Percentiles rank a stretch among this genome's conserved stretches.
Evolutionary conservation across 2,888 invertebrate genomes (phyloP).

Genomic region (Caradrina clavipalpis): DNA sequence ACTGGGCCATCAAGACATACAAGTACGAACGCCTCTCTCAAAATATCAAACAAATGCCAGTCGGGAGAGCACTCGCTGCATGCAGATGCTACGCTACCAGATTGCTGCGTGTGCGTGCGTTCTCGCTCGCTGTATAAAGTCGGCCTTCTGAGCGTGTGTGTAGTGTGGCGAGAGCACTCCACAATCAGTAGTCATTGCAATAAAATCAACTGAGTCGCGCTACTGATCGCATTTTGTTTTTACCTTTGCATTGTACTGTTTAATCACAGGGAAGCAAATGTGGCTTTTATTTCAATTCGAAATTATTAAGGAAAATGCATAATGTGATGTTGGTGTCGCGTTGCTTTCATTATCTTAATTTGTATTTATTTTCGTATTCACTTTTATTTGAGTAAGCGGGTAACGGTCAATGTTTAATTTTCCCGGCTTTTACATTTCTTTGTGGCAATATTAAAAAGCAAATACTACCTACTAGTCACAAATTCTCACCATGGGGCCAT

Average conservation of each 20-base stretch:
- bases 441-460: too few species aligned
- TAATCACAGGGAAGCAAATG: slow-evolving; percentile 27
- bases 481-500: neutral
- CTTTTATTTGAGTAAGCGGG: neutral
- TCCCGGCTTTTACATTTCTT: neutral
- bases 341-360: neutral
- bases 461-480: too few species aligned
- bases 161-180: slow-evolving; percentile 12
- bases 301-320: slow-evolving; percentile 4
- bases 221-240: slow-evolving; percentile 31
- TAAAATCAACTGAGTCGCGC: slow-evolving; percentile 32
- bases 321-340: neutral
- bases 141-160: neutral
- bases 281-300: slow-evolving; percentile 10
- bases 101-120: neutral
- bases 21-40: neutral
- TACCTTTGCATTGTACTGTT: slow-evolving; percentile 15
- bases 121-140: neutral
- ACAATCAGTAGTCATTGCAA: slow-evolving; percentile 41
- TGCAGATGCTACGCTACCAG: too few species aligned
- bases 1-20: too few species aligned
- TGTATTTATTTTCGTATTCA: neutral
- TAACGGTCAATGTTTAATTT: neutral
- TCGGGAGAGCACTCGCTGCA: neutral
- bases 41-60: neutral